Evolutionary conservation across 2,888 invertebrate genomes (phyloP).

Genomic region (Hemistola chrysoprasaria): DNA sequence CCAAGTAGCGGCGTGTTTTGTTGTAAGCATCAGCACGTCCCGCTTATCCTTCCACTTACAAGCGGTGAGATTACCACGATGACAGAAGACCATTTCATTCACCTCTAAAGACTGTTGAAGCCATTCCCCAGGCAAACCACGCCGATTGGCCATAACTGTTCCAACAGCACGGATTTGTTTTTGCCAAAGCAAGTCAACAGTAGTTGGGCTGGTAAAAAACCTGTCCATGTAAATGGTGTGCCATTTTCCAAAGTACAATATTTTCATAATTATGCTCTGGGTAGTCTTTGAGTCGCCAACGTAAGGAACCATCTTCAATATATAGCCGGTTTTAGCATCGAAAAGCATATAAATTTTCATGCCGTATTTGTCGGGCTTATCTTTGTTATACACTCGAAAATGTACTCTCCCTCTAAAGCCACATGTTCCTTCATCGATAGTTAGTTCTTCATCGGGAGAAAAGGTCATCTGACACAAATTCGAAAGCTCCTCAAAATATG

Average conservation of each 20-base stretch:
- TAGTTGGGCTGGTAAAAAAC: slow-evolving; percentile 18
- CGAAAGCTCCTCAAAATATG: slow-evolving; percentile 26
- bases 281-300: slow-evolving; percentile 25
- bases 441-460: slow-evolving; percentile 20
- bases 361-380: slow-evolving; percentile 28
- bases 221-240: too few species aligned
- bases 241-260: slow-evolving; percentile 26
- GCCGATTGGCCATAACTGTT: too few species aligned
- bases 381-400: slow-evolving; percentile 22
- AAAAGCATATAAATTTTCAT: slow-evolving; percentile 19
- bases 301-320: slow-evolving; percentile 25
- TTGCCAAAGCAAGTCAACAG: too few species aligned
- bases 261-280: slow-evolving; percentile 8
- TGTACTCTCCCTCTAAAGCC: slow-evolving; percentile 21
- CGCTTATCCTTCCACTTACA: slow-evolving; percentile 31
- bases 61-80: slow-evolving; percentile 24
- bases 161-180: too few species aligned
- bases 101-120: slow-evolving; percentile 1
- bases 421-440: slow-evolving; percentile 25
- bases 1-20: slow-evolving; percentile 12
- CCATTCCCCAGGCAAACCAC: too few species aligned
- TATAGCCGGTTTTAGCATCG: slow-evolving; percentile 24
- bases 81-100: slow-evolving; percentile 21
- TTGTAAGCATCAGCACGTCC: slow-evolving; percentile 20
- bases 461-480: slow-evolving; percentile 16